Evolutionary conservation across 2,113 vertebrate genomes (phyloP).

Genomic region (Chaetorhynchus papuensis): DNA sequence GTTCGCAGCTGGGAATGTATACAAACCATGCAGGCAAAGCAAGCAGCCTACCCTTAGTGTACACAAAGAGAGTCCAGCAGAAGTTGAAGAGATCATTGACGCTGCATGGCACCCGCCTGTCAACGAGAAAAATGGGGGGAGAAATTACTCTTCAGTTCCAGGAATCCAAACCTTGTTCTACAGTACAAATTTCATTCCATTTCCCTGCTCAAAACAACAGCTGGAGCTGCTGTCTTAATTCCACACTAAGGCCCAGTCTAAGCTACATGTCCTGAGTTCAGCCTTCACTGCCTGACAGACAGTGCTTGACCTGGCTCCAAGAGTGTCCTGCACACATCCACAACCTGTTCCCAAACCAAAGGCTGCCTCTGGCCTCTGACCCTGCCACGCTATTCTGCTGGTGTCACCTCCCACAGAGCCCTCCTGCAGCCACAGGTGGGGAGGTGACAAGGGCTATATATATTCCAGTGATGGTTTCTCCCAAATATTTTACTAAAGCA

Average conservation of each 20-base stretch:
- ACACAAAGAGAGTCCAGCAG: slow-evolving; percentile 98
- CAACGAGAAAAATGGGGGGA: background rate
- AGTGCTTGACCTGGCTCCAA: fast-evolving
- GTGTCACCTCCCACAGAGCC: background rate
- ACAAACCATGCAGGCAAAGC: background rate
- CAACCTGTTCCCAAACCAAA: background rate
- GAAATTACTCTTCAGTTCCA: background rate
- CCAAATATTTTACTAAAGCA: background rate
- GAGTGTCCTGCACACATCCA: background rate
- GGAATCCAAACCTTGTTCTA: background rate
- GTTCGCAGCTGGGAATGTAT: background rate
- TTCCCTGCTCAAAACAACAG: background rate
- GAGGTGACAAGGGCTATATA: background rate
- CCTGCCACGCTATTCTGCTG: fast-evolving
- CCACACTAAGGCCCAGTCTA: background rate
- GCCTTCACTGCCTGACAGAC: background rate
- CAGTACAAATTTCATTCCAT: background rate
- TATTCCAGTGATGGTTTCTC: background rate
- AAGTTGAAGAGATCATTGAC: slow-evolving; percentile 94
- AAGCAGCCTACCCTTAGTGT: slow-evolving; percentile 87
- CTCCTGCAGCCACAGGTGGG: background rate
- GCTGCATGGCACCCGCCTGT: slow-evolving; percentile 84
- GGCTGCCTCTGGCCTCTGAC: background rate
- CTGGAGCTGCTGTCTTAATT: background rate
- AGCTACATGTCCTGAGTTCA: background rate